These are phyloP conservation scores for Aelia acuminata DNA, from an alignment of 2,888 invertebrate species.

Conservation along the genomic window DNA sequence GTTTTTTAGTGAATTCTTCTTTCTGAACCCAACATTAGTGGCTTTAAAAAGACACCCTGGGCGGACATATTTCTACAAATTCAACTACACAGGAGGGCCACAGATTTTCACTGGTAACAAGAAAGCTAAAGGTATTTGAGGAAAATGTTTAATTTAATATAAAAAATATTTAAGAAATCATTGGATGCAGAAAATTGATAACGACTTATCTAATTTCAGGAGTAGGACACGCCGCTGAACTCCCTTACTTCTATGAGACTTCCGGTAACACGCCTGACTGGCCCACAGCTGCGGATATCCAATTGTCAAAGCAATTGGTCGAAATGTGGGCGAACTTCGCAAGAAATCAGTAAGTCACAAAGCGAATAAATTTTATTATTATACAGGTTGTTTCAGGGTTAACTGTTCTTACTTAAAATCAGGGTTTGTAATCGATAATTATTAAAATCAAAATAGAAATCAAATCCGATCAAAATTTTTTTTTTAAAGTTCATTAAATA, in stretches of 20 bases:
- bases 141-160: no score
- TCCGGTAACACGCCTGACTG: background rate
- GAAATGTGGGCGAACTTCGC: background rate
- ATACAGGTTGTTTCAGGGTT: no score
- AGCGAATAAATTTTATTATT: no score
- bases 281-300: background rate
- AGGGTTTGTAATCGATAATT: no score
- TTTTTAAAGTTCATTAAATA: no score
- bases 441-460: no score
- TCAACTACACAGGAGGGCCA: background rate
- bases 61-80: background rate
- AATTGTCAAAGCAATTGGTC: background rate
- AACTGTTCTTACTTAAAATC: no score
- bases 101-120: background rate
- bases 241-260: background rate
- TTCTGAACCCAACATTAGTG: background rate
- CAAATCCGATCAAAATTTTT: no score
- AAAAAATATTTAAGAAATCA: no score
- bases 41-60: background rate
- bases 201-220: background rate
- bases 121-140: background rate
- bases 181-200: no score
- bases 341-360: background rate
- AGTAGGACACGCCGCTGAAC: background rate
- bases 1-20: background rate